Conservation (phyloP, 2,797 vertebrate genomes). For the Neopelma chrysocephalum region DNA sequence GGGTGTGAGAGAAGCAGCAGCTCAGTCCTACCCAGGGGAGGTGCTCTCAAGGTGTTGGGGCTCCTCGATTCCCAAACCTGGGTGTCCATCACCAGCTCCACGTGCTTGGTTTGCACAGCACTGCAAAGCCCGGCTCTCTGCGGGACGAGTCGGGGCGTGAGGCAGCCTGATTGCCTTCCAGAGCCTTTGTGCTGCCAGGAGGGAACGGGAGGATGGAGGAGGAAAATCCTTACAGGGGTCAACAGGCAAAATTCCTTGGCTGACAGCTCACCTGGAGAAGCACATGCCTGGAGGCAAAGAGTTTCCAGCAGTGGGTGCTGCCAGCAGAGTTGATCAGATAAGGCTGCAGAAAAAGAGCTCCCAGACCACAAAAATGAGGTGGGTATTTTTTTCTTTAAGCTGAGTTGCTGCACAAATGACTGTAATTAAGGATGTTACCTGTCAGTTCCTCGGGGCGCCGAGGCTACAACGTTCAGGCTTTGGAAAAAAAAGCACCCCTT, state of each 20-base stretch:
- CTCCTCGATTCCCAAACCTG: neutral
- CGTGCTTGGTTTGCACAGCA: fast-evolving
- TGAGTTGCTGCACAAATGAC: neutral
- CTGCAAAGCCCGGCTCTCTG: fast-evolving
- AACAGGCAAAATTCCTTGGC: neutral
- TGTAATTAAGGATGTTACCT: constrained; percentile 26
- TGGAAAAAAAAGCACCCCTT: neutral
- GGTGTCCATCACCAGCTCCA: fast-evolving
- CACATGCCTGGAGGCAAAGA: constrained; percentile 4
- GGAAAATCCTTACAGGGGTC: neutral
- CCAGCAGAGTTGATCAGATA: constrained; percentile 20
- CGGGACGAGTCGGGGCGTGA: neutral
- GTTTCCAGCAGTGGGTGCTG: neutral
- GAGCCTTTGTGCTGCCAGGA: neutral
- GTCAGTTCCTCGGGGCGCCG: neutral
- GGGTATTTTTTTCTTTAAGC: neutral
- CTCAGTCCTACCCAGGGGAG: fast-evolving
- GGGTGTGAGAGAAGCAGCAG: neutral
- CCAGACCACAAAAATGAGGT: neutral
- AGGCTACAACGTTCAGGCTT: neutral
- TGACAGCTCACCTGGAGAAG: constrained; percentile 17
- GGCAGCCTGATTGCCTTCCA: neutral
- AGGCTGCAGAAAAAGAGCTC: neutral
- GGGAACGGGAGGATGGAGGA: neutral
- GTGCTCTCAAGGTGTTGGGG: neutral